These are phyloP conservation scores for Caenorhabditis plicata DNA, from an alignment of 2,888 invertebrate species.

Conservation along the genomic window DNA sequence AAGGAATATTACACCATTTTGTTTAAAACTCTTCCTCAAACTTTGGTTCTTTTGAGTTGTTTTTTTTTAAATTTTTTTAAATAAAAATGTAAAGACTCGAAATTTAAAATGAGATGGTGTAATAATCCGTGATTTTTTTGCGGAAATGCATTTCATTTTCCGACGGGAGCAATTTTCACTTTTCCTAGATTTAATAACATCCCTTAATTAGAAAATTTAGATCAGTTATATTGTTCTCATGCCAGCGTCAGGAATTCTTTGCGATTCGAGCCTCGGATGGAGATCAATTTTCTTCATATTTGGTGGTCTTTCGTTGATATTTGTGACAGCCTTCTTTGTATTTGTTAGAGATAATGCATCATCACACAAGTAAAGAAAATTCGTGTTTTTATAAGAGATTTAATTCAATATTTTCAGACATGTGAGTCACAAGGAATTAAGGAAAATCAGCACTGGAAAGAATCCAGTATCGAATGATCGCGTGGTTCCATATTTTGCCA, in stretches of 20 bases:
- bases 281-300: slow-evolving; percentile 28
- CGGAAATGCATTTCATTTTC: no score
- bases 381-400: neutral
- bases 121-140: no score
- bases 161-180: no score
- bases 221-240: slow-evolving; percentile 29
- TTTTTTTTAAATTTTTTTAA: no score
- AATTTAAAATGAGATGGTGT: no score
- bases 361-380: slow-evolving; percentile 19
- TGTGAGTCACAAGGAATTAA: slow-evolving; percentile 27
- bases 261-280: slow-evolving; percentile 32
- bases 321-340: slow-evolving; percentile 11
- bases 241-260: slow-evolving; percentile 34
- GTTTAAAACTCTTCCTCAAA: no score
- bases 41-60: no score
- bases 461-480: slow-evolving; percentile 2
- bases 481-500: slow-evolving; percentile 29
- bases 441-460: slow-evolving; percentile 16
- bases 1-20: no score
- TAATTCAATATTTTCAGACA: slow-evolving; percentile 12
- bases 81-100: no score
- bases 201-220: slow-evolving; percentile 4
- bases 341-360: slow-evolving; percentile 23
- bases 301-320: slow-evolving; percentile 9
- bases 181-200: no score